phyloP scores from a whole-genome alignment of 1,140 invertebrate species.

The Meloidogyne hapla region DNA sequence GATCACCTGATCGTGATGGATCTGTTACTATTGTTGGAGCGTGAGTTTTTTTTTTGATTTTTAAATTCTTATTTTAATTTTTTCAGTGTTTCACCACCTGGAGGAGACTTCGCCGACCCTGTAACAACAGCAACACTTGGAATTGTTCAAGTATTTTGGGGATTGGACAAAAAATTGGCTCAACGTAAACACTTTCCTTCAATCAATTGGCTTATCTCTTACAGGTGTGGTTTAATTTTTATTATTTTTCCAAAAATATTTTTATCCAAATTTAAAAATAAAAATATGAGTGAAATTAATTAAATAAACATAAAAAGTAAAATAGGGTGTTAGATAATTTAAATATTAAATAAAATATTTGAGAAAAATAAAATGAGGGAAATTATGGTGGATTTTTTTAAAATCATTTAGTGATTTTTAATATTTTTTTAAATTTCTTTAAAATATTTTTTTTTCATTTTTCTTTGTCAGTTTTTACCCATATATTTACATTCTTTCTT shows the following conservation, averaged over 20 bases:
- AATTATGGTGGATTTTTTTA: neutral
- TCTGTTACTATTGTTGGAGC: slow-evolving; percentile 99
- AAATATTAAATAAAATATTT: neutral
- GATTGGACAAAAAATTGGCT: slow-evolving; percentile 96
- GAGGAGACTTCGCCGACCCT: slow-evolving; percentile 99
- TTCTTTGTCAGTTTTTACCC: too few species aligned
- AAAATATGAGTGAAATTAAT: too few species aligned
- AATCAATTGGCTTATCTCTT: slow-evolving; percentile 99
- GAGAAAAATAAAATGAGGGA: neutral
- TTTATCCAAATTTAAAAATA: neutral
- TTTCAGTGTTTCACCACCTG: slow-evolving; percentile 86
- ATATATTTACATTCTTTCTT: neutral
- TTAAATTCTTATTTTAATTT: neutral
- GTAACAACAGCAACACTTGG: slow-evolving; percentile 97
- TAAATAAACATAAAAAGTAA: too few species aligned
- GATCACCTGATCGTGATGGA: slow-evolving; percentile 94
- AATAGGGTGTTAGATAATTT: too few species aligned
- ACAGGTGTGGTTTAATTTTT: slow-evolving; percentile 69
- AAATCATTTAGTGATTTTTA: neutral
- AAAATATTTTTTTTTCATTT: neutral
- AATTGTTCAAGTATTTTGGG: slow-evolving; percentile 99
- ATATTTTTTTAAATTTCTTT: neutral
- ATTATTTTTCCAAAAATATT: slow-evolving; percentile 9
- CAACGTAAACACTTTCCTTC: slow-evolving; percentile 99
- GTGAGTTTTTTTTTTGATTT: slow-evolving; percentile 63